Percentiles rank a stretch among this genome's conserved stretches.
Conservation (phyloP, 2,888 invertebrate species). For the Chloroclystis v-ata region DNA sequence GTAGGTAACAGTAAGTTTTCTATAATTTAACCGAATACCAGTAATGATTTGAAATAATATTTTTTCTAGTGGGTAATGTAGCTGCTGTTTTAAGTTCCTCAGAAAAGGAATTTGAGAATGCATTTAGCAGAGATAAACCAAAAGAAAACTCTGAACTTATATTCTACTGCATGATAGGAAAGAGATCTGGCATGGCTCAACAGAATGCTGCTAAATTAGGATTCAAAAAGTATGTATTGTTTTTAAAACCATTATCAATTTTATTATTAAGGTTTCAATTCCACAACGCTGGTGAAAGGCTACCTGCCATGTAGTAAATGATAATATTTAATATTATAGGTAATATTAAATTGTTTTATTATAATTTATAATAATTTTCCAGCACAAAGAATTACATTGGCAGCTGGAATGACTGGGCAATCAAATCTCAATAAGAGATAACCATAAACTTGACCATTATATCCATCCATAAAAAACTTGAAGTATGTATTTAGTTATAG, state of each 20-base stretch:
- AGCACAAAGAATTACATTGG: constrained; percentile 78
- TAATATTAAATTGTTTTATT: neutral
- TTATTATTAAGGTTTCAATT: too few species aligned
- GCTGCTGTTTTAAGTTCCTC: constrained; percentile 58
- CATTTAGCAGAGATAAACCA: constrained; percentile 80
- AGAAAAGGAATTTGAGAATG: constrained; percentile 74
- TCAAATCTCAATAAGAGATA: constrained; percentile 17
- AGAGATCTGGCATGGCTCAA: constrained; percentile 80
- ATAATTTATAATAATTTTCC: constrained; percentile 40
- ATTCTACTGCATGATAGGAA: constrained; percentile 84
- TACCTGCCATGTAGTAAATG: too few species aligned
- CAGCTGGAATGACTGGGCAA: constrained; percentile 80
- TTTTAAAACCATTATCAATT: too few species aligned
- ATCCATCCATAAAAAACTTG: too few species aligned
- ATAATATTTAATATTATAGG: too few species aligned
- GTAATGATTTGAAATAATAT: too few species aligned
- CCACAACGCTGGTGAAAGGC: too few species aligned
- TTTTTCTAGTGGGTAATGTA: constrained; percentile 75
- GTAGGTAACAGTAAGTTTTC: too few species aligned
- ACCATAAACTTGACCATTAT: too few species aligned
- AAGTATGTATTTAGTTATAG: too few species aligned
- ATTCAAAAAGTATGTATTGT: constrained; percentile 72
- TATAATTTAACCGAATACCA: too few species aligned
- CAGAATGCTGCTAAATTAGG: constrained; percentile 77
- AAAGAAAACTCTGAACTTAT: constrained; percentile 77